Percentiles rank a stretch among this genome's conserved stretches.
Evolutionary conservation across 2,888 invertebrate genomes (phyloP).

Genomic region (Amphimallon solstitiale): DNA sequence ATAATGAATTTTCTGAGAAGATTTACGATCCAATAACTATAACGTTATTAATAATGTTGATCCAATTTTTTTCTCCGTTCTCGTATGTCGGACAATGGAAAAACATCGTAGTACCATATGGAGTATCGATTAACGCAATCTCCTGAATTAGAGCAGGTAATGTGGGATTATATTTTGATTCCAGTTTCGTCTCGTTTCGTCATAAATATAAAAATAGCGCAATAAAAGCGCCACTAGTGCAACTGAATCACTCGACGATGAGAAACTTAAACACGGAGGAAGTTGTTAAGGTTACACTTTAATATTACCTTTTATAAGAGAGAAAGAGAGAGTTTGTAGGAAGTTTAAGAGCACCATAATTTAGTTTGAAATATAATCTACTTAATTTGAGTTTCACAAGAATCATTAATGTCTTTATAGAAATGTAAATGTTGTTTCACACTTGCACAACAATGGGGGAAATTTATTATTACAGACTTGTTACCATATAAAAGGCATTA

Average conservation of each 20-base stretch:
- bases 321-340: no score
- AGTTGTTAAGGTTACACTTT: conserved; percentile 25
- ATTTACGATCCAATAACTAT: conserved; percentile 40
- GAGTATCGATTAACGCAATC: conserved; percentile 21
- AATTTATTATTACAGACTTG: conserved; percentile 1
- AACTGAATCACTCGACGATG: background rate
- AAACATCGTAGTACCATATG: conserved; percentile 11
- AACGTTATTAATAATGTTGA: conserved; percentile 38
- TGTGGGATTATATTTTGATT: conserved; percentile 11
- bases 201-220: conserved; percentile 19
- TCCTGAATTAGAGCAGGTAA: conserved; percentile 12
- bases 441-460: conserved; percentile 5
- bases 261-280: conserved; percentile 9
- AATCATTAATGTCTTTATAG: conserved; percentile 19
- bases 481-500: background rate
- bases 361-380: conserved; percentile 33
- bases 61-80: conserved; percentile 14
- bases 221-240: conserved; percentile 7
- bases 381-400: conserved; percentile 18
- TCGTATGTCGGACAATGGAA: background rate
- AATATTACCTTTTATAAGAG: conserved; percentile 19
- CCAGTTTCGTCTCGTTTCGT: background rate
- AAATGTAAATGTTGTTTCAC: conserved; percentile 8
- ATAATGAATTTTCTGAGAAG: conserved; percentile 37
- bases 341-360: conserved; percentile 26